Percentiles rank a stretch among this genome's conserved stretches.
Evolutionary conservation across 1,140 invertebrate genomes (phyloP).

Genomic region (Drosophila repleta): DNA sequence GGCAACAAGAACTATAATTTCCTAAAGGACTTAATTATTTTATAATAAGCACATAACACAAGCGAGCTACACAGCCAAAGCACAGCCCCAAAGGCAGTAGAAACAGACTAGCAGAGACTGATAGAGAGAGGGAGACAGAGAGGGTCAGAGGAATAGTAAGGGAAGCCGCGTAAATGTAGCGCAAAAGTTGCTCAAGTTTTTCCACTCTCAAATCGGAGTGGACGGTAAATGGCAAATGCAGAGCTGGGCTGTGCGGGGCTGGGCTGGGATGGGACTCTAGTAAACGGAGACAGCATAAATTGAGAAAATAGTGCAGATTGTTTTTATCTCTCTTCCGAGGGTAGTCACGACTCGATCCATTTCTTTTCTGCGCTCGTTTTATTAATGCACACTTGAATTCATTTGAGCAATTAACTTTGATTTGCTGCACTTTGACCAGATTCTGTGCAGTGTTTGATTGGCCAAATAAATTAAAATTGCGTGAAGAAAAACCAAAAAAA

Average conservation of each 20-base stretch:
- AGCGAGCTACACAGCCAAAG: constrained; percentile 31
- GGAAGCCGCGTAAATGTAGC: constrained; percentile 68
- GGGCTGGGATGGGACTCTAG: constrained; percentile 7
- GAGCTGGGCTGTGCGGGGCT: not conserved
- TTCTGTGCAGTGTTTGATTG: constrained; percentile 14
- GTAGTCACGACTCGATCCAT: not conserved
- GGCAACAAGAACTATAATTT: constrained; percentile 74
- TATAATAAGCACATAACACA: constrained; percentile 79
- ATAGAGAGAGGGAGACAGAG: not conserved
- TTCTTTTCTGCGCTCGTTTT: constrained; percentile 20
- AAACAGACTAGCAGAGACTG: not conserved
- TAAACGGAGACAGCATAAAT: constrained; percentile 54
- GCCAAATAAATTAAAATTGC: constrained; percentile 23
- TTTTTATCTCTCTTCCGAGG: constrained; percentile 42
- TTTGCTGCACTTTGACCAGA: constrained; percentile 39
- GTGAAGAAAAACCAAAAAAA: constrained; percentile 17
- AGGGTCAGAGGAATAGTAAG: constrained; percentile 25
- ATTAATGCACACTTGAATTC: constrained; percentile 51
- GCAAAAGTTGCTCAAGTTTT: constrained; percentile 72
- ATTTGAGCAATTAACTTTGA: constrained; percentile 67
- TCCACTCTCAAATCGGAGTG: constrained; percentile 60
- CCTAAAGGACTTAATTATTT: constrained; percentile 81
- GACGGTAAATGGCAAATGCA: constrained; percentile 21
- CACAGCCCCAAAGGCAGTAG: constrained; percentile 26
- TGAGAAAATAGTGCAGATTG: constrained; percentile 69